These are phyloP conservation scores for Clarias magur DNA, from an alignment of 2,113 vertebrate species.

Conservation along the genomic window DNA sequence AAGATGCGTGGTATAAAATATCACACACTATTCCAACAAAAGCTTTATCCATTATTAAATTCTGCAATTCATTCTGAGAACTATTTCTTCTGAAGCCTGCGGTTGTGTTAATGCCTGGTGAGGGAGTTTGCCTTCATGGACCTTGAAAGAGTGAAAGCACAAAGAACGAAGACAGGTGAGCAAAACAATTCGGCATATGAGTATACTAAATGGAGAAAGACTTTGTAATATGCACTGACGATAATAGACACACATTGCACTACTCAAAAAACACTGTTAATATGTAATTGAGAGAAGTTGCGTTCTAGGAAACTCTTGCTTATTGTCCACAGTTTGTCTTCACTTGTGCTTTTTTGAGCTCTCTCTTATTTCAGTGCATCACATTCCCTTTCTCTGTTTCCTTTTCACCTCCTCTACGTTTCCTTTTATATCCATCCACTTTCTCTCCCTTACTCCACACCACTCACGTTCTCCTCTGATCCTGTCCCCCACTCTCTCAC, in stretches of 20 bases:
- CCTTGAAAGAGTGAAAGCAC: conserved; percentile 8
- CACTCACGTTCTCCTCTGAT: conserved; percentile 18
- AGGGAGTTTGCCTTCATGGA: not conserved
- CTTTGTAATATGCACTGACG: not conserved
- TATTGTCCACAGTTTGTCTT: conserved; percentile 9
- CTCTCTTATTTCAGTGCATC: conserved; percentile 12
- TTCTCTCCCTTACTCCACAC: conserved; percentile 21
- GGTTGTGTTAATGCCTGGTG: not conserved
- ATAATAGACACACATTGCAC: not conserved
- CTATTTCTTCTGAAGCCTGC: not conserved
- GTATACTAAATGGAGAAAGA: not conserved
- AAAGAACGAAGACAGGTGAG: not conserved
- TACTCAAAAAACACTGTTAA: conserved; percentile 8
- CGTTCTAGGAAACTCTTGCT: conserved; percentile 10
- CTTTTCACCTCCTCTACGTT: conserved; percentile 23
- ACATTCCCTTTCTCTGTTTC: conserved; percentile 18
- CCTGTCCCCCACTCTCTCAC: conserved; percentile 5
- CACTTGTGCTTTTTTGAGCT: not conserved
- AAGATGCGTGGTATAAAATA: not conserved
- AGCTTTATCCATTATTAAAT: not conserved
- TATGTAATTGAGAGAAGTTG: conserved; percentile 24
- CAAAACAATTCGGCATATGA: not conserved
- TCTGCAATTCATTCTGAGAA: not conserved
- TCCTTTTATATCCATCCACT: conserved; percentile 9
- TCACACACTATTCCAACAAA: not conserved